Base-by-base conservation (phyloP, 2,888 invertebrate species). In the Dryobotodes eremita region DNA sequence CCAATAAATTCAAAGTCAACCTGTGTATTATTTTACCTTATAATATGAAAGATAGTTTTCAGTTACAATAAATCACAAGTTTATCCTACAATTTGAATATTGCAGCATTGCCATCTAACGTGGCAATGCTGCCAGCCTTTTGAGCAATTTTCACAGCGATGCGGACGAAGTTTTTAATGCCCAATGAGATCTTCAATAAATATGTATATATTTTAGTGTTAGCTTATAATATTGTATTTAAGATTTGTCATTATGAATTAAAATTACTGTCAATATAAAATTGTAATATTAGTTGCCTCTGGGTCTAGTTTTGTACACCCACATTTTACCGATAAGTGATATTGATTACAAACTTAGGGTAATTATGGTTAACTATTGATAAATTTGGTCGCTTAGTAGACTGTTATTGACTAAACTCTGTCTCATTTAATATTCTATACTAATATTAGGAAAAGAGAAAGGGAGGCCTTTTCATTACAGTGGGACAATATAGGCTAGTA, bases 281-380 rank as follows among this genome's bases (percentile, higher is more conserved):
- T 4, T 0, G 1, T n/a, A 31, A 17, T 62, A 55, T 55, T n/a
- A 50, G 17, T 55, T 13, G 36, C 42, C 11, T 74, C 36, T 23
- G 4, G 23, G 7, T 3, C 15, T 31, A 42, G n/a, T 48, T 7
- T 10, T 59, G 23, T 82, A 68, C 23, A 10, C 53, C 75, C 17
- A 66, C 53, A 74, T 26, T 71, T 82, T 15, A 71, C 66, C 55
- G 68, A 62, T 83, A 68, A 76, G n/a, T 77, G 57, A 69, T 69
- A 80, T 80, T 77, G 77, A 77, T 77, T 64, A 69, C 77, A 64
- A 77, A 69, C n/a, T 76, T 69, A 17, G 10, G 20, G 42, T 50
- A 50, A 31, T 42, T 81, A 50, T 15, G 6, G 36, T 46, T 36
- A 46, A 80, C 46, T 48, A 64, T 65, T 48, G 8, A 65, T 65